These are phyloP conservation scores for Melanerpes formicivorus DNA, from an alignment of 2,113 vertebrate genomes.

Conservation along the genomic window DNA sequence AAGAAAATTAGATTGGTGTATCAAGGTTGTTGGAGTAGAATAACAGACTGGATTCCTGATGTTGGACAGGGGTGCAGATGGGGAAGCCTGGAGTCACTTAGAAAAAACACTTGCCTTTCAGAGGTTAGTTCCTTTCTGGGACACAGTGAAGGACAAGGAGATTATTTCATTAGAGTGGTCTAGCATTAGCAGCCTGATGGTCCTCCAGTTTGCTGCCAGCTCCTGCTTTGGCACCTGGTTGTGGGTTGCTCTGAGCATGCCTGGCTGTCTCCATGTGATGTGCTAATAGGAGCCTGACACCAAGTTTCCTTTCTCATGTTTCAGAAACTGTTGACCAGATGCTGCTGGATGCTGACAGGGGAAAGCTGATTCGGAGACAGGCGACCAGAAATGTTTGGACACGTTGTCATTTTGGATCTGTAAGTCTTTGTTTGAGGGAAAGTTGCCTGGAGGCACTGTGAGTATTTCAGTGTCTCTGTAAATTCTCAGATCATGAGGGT, in stretches of 20 bases:
- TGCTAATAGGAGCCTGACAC: constrained; percentile 59
- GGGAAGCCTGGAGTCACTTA: background rate
- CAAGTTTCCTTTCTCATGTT: constrained; percentile 75
- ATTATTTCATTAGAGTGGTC: background rate
- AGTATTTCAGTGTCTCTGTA: constrained; percentile 19
- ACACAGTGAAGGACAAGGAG: background rate
- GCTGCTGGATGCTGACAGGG: constrained; percentile 62
- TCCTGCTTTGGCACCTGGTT: background rate
- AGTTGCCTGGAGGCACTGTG: constrained; percentile 6
- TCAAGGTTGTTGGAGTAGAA: background rate
- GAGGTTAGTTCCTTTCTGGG: background rate
- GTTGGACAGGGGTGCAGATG: background rate
- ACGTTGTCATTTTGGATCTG: constrained; percentile 41
- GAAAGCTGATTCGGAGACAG: constrained; percentile 50
- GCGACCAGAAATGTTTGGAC: constrained; percentile 62
- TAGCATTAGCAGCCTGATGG: background rate
- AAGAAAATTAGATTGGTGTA: background rate
- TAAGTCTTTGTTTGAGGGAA: constrained; percentile 53
- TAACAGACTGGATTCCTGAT: background rate
- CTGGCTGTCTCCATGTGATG: constrained; percentile 15
- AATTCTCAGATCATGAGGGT: background rate
- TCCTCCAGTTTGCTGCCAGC: background rate
- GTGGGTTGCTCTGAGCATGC: background rate
- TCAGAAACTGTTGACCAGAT: constrained; percentile 75
- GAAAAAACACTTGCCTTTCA: background rate